Evolutionary conservation across 2,797 vertebrate genomes (phyloP).

Genomic region (Menidia menidia): DNA sequence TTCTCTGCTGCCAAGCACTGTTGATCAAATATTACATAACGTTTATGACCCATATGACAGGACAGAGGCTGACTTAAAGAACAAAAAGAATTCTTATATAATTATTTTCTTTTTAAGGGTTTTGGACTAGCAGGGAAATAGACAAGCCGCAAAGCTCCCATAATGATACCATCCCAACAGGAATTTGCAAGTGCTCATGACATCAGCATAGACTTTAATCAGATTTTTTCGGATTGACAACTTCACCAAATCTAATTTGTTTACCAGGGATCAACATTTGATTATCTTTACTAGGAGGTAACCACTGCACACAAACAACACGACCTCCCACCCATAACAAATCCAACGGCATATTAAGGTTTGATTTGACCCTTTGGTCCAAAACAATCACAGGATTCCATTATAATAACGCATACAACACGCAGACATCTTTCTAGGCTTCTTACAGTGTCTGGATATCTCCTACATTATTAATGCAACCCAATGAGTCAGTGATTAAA

Average conservation of each 20-base stretch:
- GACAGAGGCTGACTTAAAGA: not conserved
- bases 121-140: no score
- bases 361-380: no score
- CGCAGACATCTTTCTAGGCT: no score
- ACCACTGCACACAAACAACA: not conserved
- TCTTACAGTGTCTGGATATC: no score
- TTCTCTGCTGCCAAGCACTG: accelerated
- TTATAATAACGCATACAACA: no score
- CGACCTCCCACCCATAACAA: not conserved
- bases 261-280: not conserved
- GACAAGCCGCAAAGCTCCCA: no score
- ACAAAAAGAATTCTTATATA: not conserved
- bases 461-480: not conserved
- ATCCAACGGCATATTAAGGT: no score
- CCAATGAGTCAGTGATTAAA: not conserved
- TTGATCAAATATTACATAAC: not conserved
- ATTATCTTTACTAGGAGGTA: not conserved
- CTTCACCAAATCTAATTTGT: not conserved
- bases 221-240: not conserved
- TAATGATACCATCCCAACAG: no score
- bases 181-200: not conserved
- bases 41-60: not conserved
- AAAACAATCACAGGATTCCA: no score
- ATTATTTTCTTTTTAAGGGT: no score
- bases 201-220: not conserved